These are phyloP conservation scores for Polypterus bichir DNA, from an alignment of 2,113 vertebrate species.

Conservation along the genomic window DNA sequence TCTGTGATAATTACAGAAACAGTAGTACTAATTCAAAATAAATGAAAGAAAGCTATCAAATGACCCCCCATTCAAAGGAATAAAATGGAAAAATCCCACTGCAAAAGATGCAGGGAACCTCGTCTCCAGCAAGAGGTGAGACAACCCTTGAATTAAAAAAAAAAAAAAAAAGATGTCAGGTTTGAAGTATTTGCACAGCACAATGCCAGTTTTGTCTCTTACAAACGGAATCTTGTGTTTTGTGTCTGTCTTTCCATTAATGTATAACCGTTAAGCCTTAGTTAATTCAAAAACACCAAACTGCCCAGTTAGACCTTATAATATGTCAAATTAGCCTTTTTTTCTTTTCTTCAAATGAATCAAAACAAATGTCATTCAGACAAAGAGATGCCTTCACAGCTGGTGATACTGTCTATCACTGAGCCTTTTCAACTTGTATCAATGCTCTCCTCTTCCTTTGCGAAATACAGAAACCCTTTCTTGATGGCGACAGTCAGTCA, in stretches of 20 bases:
- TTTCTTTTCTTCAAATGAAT: conserved; percentile 9
- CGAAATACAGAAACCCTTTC: conserved; percentile 45
- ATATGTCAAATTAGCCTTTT: conserved; percentile 7
- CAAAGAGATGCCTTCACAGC: conserved; percentile 41
- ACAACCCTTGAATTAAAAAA: conserved; percentile 10
- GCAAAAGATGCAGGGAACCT: not conserved
- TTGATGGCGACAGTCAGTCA: conserved; percentile 44
- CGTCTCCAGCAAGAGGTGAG: not conserved
- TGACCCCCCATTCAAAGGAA: not conserved
- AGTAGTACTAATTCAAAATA: conserved; percentile 16
- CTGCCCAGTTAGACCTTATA: conserved; percentile 20
- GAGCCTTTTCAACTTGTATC: conserved; percentile 41
- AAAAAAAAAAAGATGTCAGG: conserved; percentile 9
- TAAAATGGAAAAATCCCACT: not conserved
- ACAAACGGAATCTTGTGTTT: conserved; percentile 31
- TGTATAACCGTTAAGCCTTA: conserved; percentile 26
- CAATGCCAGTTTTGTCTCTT: conserved; percentile 20
- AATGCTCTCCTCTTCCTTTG: conserved; percentile 34
- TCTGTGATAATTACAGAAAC: conserved; percentile 18
- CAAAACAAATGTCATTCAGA: conserved; percentile 38
- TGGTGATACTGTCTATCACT: conserved; percentile 36
- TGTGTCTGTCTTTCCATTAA: conserved; percentile 10
- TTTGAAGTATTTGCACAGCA: conserved; percentile 19
- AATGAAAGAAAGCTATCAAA: conserved; percentile 15
- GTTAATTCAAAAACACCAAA: conserved; percentile 25